Evolutionary conservation across 2,113 vertebrate species (phyloP).

Genomic region (Phrynocephalus versicolor): DNA sequence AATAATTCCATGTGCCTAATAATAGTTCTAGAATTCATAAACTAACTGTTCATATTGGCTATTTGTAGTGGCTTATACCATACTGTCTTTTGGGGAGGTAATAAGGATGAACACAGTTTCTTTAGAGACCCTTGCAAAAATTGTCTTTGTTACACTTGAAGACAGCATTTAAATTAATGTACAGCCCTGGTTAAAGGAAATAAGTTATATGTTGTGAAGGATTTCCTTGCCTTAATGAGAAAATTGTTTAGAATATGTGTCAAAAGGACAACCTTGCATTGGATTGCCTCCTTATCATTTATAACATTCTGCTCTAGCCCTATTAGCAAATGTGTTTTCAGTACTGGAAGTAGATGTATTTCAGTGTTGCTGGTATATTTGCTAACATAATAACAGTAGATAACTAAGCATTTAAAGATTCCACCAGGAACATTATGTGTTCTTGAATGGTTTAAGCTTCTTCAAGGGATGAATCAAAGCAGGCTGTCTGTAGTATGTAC

Average conservation of each 20-base stretch:
- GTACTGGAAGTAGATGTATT: background rate
- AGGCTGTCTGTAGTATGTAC: background rate
- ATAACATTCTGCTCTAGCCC: conserved; percentile 12
- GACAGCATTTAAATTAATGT: background rate
- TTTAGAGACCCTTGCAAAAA: background rate
- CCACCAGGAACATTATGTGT: background rate
- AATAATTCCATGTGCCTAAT: background rate
- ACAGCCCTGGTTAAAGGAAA: background rate
- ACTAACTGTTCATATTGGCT: background rate
- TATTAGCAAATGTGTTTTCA: background rate
- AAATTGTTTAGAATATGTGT: background rate
- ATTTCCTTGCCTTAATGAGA: background rate
- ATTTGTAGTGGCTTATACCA: background rate
- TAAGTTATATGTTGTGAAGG: accelerated
- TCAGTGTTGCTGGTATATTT: conserved; percentile 15
- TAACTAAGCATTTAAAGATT: conserved; percentile 21
- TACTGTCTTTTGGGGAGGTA: no score
- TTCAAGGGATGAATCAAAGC: background rate
- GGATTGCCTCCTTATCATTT: background rate
- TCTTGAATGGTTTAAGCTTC: background rate
- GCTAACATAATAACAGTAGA: conserved; percentile 2
- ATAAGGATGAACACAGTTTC: background rate
- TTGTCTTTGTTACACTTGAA: background rate
- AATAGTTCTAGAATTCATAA: background rate
- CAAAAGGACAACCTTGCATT: background rate